Percentiles rank a stretch among this genome's conserved stretches.
Conservation (phyloP, 2,797 vertebrate genomes). For the Phoebastria nigripes region DNA sequence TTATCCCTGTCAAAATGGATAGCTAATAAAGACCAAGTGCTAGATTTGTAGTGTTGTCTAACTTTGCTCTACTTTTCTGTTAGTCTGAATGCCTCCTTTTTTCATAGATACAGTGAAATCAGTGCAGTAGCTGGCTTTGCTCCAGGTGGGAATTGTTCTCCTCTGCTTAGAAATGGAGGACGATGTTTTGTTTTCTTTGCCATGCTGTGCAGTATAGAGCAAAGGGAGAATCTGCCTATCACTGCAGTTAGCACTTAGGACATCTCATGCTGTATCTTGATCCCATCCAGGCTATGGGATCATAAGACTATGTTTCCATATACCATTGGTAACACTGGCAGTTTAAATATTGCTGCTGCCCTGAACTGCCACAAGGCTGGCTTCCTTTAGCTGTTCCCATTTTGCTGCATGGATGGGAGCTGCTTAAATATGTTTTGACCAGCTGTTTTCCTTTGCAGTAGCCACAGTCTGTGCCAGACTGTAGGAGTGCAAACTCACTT, state of each 20-base stretch:
- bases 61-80: neutral
- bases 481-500: neutral
- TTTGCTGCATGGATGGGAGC: neutral
- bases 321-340: neutral
- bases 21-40: neutral
- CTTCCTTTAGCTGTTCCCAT: fast-evolving
- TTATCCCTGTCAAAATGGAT: neutral
- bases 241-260: neutral
- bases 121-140: neutral
- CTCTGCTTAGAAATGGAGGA: neutral
- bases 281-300: neutral
- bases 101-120: neutral
- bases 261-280: neutral
- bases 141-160: neutral
- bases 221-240: neutral
- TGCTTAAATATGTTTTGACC: neutral
- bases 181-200: neutral
- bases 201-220: neutral
- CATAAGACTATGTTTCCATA: neutral
- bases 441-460: neutral
- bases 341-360: neutral
- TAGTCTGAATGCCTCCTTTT: neutral
- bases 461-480: neutral
- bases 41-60: neutral
- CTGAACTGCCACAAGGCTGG: neutral